These are phyloP conservation scores for Lichenostomus cassidix DNA, from an alignment of 2,113 vertebrate genomes.

Conservation along the genomic window DNA sequence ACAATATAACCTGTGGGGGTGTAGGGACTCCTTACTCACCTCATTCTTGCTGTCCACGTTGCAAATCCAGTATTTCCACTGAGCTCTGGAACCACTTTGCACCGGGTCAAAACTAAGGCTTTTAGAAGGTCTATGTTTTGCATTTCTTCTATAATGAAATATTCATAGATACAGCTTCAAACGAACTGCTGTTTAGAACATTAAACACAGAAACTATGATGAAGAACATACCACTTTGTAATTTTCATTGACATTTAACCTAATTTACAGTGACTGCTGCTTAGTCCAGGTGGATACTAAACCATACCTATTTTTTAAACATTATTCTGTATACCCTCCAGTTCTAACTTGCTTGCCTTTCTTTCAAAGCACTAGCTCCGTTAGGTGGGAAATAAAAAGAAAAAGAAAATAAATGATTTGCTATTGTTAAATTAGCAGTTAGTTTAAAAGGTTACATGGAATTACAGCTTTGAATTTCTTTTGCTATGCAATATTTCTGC, in stretches of 20 bases:
- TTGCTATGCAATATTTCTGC: background rate
- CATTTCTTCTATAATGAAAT: background rate
- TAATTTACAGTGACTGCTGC: background rate
- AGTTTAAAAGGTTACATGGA: background rate
- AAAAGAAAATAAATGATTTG: rapidly evolving
- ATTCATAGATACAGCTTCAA: background rate
- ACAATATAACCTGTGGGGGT: background rate
- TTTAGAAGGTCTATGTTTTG: background rate
- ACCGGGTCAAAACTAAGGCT: background rate
- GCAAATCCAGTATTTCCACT: rapidly evolving
- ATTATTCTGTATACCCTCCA: background rate
- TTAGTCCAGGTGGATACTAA: background rate
- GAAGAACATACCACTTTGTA: background rate
- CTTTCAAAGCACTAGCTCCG: background rate
- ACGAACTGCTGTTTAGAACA: background rate
- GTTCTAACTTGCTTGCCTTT: background rate
- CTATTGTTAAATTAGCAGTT: background rate
- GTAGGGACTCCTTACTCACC: background rate
- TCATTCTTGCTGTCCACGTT: background rate
- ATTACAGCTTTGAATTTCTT: background rate
- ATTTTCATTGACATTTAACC: background rate
- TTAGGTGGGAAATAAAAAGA: too few species aligned
- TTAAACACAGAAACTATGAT: background rate
- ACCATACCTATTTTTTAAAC: background rate
- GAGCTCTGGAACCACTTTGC: background rate